Evolutionary conservation across 2,797 vertebrate genomes (phyloP).

Genomic region (Mycteria americana): DNA sequence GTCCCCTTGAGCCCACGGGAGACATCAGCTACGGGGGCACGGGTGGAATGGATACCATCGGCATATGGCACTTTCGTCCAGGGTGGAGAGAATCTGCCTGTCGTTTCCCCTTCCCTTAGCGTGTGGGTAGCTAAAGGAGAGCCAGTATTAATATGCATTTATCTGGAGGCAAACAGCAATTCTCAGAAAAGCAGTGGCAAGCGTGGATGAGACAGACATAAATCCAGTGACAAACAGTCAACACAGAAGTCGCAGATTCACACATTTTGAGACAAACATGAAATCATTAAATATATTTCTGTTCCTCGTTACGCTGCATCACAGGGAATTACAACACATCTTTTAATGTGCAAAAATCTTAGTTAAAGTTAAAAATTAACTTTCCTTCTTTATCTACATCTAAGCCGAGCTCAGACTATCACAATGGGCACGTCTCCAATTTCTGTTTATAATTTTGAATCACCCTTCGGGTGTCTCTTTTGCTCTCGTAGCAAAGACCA

Average conservation of each 20-base stretch:
- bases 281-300: background rate
- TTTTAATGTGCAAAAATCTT: background rate
- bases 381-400: background rate
- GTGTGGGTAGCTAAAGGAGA: background rate
- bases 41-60: background rate
- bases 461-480: background rate
- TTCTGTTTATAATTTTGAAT: background rate
- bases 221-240: background rate
- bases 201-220: background rate
- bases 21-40: background rate
- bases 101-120: background rate
- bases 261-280: background rate
- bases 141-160: background rate
- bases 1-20: background rate
- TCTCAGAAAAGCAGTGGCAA: background rate
- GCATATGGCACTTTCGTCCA: background rate
- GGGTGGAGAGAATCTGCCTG: background rate
- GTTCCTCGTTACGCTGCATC: background rate
- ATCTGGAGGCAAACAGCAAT: background rate
- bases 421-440: slow-evolving; percentile 13
- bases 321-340: background rate
- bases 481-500: background rate
- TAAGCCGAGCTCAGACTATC: background rate
- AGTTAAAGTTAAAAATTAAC: slow-evolving; percentile 43
- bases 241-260: background rate